phyloP scores from a whole-genome alignment of 1,140 invertebrate species.

The Bombus superbus region DNA sequence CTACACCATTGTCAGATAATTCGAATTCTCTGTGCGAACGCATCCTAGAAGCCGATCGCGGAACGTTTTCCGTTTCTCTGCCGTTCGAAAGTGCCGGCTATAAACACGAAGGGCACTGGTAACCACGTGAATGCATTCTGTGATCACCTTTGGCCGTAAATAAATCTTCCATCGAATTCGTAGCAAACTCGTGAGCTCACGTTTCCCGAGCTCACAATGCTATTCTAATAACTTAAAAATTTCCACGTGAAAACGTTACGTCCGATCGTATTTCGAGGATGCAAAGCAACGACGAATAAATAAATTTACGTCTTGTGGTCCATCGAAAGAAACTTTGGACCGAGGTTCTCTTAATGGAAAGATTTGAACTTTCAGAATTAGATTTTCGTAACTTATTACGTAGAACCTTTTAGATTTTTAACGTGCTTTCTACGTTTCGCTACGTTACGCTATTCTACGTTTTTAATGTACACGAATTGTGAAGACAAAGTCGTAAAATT shows the following conservation, averaged over 20 bases:
- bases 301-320: background rate
- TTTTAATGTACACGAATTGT: too few species aligned
- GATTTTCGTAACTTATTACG: background rate
- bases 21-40: constrained; percentile 24
- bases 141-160: constrained; percentile 25
- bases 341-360: background rate
- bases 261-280: background rate
- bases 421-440: too few species aligned
- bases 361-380: background rate
- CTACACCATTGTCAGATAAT: constrained; percentile 28
- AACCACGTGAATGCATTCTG: constrained; percentile 18
- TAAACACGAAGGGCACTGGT: constrained; percentile 43
- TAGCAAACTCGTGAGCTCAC: background rate
- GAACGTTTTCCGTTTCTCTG: constrained; percentile 43
- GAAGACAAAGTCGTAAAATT: background rate
- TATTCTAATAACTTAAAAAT: constrained; percentile 25
- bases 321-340: background rate
- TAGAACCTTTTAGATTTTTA: background rate
- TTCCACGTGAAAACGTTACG: background rate
- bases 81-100: constrained; percentile 17
- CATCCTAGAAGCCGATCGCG: constrained; percentile 25
- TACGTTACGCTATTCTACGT: too few species aligned
- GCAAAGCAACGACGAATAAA: background rate
- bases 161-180: constrained; percentile 48
- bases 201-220: background rate